Conservation (phyloP, 2,113 vertebrate genomes). For the sheep (Ovis aries) region DNA sequence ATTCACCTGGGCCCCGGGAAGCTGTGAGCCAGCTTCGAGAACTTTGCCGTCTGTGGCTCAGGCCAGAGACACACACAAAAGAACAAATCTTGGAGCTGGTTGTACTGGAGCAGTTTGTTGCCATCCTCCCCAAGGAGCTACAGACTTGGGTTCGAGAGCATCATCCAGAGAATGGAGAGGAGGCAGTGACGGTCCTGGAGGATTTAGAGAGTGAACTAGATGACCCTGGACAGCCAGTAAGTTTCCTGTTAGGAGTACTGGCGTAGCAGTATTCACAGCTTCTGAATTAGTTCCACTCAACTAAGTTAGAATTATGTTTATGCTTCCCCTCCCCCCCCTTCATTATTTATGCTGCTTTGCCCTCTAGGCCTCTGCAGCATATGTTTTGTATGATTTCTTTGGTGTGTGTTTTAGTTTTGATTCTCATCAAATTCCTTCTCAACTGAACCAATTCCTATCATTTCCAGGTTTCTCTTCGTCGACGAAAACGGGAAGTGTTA, state of each 20-base stretch:
- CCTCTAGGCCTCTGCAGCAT: background rate
- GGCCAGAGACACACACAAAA: conserved; percentile 72
- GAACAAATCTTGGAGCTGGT: conserved; percentile 76
- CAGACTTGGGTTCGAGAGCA: conserved; percentile 76
- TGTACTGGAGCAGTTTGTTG: conserved; percentile 75
- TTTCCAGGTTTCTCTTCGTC: conserved; percentile 66
- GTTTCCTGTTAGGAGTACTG: background rate
- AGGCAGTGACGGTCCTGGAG: conserved; percentile 69
- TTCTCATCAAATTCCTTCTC: background rate
- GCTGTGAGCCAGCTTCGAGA: conserved; percentile 73
- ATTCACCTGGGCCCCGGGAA: conserved; percentile 72
- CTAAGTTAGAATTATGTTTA: background rate
- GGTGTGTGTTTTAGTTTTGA: background rate
- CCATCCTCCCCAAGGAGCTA: conserved; percentile 73
- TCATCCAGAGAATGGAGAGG: conserved; percentile 72
- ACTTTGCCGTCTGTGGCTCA: conserved; percentile 75
- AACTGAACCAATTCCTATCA: background rate
- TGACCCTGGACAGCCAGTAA: conserved; percentile 71
- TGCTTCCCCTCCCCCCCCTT: background rate
- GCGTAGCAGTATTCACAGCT: background rate
- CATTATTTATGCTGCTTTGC: background rate
- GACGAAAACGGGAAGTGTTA: conserved; percentile 63
- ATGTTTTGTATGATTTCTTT: background rate
- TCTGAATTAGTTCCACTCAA: background rate
- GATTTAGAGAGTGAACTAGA: conserved; percentile 73